phyloP scores from a whole-genome alignment of 2,888 invertebrate genomes.

The Erynnis tages region DNA sequence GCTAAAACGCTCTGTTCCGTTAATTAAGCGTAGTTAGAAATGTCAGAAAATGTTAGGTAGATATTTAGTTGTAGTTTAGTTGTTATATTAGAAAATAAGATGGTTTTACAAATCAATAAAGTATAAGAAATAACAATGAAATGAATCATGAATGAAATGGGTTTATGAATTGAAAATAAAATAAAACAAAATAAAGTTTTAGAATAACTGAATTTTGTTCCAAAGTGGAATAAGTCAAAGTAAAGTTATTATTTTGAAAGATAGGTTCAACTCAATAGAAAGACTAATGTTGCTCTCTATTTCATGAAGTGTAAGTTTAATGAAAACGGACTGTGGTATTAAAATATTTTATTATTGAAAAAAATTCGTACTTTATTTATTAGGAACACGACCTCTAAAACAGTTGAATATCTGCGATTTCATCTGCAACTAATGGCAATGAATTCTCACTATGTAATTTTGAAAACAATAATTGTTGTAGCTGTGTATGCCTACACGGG shows the following conservation, averaged over 20 bases:
- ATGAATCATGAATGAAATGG: constrained; percentile 49
- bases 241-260: constrained; percentile 41
- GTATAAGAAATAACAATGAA: constrained; percentile 29
- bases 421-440: too few relatives aligned
- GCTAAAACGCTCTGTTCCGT: constrained; percentile 48
- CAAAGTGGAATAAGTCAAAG: not conserved
- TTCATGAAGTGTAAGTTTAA: constrained; percentile 39
- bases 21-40: constrained; percentile 65
- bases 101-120: not conserved
- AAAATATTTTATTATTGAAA: not conserved
- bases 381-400: too few relatives aligned
- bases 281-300: constrained; percentile 48
- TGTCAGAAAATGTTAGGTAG: constrained; percentile 25
- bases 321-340: constrained; percentile 45
- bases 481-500: too few relatives aligned
- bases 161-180: constrained; percentile 38
- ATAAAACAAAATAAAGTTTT: constrained; percentile 38
- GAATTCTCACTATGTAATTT: too few relatives aligned
- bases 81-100: constrained; percentile 29
- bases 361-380: not conserved
- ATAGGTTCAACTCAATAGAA: constrained; percentile 24
- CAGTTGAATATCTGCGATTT: too few relatives aligned
- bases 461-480: constrained; percentile 5
- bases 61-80: constrained; percentile 29
- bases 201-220: not conserved